A percentile compares a stretch with the other conserved stretches of the same genome.
Conservation (phyloP, 1,140 invertebrate species). For the Diabrotica virgifera region DNA sequence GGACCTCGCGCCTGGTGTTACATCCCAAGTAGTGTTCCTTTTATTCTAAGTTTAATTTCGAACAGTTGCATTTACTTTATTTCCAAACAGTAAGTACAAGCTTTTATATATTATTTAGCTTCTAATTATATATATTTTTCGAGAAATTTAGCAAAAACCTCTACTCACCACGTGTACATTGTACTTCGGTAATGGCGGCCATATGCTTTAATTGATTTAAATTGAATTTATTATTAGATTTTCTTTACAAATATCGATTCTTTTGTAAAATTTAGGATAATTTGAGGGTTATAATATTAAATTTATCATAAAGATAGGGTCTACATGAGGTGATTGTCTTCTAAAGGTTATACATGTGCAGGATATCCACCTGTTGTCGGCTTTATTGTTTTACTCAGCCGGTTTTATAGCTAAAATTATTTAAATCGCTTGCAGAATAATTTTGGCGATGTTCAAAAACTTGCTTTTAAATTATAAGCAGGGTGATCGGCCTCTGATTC, state of each 20-base stretch:
- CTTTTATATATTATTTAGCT: slow-evolving; percentile 18
- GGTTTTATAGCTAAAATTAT: not conserved
- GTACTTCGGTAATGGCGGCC: slow-evolving; percentile 41
- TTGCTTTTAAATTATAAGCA: not conserved
- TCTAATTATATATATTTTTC: slow-evolving; percentile 16
- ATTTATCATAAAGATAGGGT: not conserved
- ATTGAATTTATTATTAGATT: not conserved
- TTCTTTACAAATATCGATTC: not conserved
- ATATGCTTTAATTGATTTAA: slow-evolving; percentile 41
- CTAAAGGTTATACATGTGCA: slow-evolving; percentile 5
- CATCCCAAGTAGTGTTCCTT: slow-evolving; percentile 33
- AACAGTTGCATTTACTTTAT: slow-evolving; percentile 42
- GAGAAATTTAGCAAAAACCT: slow-evolving; percentile 28
- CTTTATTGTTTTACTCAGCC: slow-evolving; percentile 10
- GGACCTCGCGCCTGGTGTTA: slow-evolving; percentile 38
- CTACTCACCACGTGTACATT: slow-evolving; percentile 45
- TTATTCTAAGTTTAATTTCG: slow-evolving; percentile 32
- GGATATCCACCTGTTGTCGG: slow-evolving; percentile 18
- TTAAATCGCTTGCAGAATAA: too few relatives aligned
- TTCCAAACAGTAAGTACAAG: slow-evolving; percentile 41
- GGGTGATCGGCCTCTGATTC: not conserved
- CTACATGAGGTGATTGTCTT: not conserved
- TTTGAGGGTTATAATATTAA: not conserved
- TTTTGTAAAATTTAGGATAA: not conserved
- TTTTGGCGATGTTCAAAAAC: too few relatives aligned